Evolutionary conservation across 2,888 invertebrate species (phyloP).

Genomic region (Mythimna impura): DNA sequence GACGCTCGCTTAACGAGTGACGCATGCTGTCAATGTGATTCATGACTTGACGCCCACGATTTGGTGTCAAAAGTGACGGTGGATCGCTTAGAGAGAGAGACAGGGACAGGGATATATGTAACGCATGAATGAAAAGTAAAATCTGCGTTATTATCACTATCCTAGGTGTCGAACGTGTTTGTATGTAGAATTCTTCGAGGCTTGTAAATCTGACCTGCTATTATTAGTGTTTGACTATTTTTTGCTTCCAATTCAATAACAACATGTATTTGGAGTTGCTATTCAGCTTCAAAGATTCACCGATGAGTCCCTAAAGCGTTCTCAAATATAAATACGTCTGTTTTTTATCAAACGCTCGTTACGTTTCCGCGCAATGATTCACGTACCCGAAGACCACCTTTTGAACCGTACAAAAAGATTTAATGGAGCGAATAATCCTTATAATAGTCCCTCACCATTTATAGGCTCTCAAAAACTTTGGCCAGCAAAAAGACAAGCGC

Average conservation of each 20-base stretch:
- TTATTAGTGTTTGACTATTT: slow-evolving; percentile 16
- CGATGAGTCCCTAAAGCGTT: slow-evolving; percentile 7
- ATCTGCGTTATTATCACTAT: slow-evolving; percentile 7
- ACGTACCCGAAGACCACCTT: slow-evolving; percentile 24
- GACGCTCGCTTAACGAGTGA: slow-evolving; percentile 47
- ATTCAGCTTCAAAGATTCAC: slow-evolving; percentile 25
- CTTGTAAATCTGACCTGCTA: slow-evolving; percentile 14
- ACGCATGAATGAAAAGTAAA: slow-evolving; percentile 37
- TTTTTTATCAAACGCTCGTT: slow-evolving; percentile 50
- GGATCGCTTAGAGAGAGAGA: slow-evolving; percentile 29
- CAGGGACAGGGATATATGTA: slow-evolving; percentile 19
- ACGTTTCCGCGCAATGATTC: slow-evolving; percentile 32
- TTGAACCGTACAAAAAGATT: slow-evolving; percentile 29
- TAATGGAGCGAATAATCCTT: slow-evolving; percentile 29
- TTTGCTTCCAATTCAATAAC: slow-evolving; percentile 13
- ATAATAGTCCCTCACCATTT: slow-evolving; percentile 16
- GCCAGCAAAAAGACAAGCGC: slow-evolving; percentile 32
- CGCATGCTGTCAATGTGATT: slow-evolving; percentile 61
- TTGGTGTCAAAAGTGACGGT: slow-evolving; percentile 51
- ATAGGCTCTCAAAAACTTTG: slow-evolving; percentile 37
- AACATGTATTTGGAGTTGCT: slow-evolving; percentile 13
- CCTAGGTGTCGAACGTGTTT: background rate
- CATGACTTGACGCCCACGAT: slow-evolving; percentile 59
- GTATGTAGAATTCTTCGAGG: slow-evolving; percentile 22
- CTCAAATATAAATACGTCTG: slow-evolving; percentile 33